Percentiles rank a stretch among this genome's conserved stretches.
phyloP scores from a whole-genome alignment of 1,140 invertebrate genomes.

The Drosophila elegans region DNA sequence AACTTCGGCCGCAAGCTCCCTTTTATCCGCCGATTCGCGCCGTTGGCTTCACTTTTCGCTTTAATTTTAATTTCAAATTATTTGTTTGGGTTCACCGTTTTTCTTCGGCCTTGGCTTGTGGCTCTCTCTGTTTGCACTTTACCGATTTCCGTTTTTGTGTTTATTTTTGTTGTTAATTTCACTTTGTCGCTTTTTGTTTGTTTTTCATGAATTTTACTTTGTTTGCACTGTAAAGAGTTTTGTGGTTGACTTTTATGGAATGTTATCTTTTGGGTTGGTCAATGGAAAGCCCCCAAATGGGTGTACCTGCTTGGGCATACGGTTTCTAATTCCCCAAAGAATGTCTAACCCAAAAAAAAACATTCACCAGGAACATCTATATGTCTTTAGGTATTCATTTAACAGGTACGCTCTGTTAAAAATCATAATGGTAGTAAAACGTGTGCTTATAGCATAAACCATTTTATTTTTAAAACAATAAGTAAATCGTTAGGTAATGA shows the following conservation, averaged over 20 bases:
- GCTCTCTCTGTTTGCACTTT: constrained; percentile 29
- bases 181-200: constrained; percentile 38
- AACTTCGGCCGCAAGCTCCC: constrained; percentile 25
- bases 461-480: no score
- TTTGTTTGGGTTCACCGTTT: constrained; percentile 58
- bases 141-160: constrained; percentile 13
- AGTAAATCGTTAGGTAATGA: no score
- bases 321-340: background rate
- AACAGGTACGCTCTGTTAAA: no score
- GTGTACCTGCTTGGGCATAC: background rate
- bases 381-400: background rate
- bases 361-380: no score
- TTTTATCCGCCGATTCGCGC: constrained; percentile 5
- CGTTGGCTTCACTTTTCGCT: constrained; percentile 1
- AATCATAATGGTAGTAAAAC: background rate
- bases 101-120: constrained; percentile 19
- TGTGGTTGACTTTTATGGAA: constrained; percentile 13
- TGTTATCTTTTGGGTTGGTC: constrained; percentile 30
- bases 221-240: constrained; percentile 40
- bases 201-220: constrained; percentile 57
- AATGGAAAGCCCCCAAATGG: background rate
- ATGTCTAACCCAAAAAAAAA: background rate
- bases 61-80: constrained; percentile 70
- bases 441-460: no score
- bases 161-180: constrained; percentile 48